Conservation (phyloP, 2,797 vertebrate genomes). For the Ptychobarbus kaznakovi region DNA sequence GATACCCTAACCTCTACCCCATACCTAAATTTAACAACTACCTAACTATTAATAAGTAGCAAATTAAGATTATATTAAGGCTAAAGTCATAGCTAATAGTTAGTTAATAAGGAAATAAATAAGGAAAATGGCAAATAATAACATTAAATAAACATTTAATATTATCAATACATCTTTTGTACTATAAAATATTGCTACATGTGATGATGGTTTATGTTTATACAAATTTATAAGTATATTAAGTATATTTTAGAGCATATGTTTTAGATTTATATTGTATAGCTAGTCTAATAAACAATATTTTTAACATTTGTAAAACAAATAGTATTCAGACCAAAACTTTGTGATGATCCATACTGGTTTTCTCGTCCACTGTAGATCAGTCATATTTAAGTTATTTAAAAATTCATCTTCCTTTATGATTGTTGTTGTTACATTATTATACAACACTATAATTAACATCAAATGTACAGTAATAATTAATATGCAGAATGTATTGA, state of each 20-base stretch:
- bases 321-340: background rate
- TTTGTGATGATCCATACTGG: background rate
- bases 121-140: too few relatives aligned
- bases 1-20: too few relatives aligned
- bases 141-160: background rate
- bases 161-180: background rate
- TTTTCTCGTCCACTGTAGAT: background rate
- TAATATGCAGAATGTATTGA: background rate
- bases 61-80: too few relatives aligned
- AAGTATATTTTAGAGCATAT: background rate
- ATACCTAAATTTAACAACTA: too few relatives aligned
- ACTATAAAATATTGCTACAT: too few relatives aligned
- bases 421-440: background rate
- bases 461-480: background rate
- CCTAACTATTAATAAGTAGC: too few relatives aligned
- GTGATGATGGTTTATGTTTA: background rate
- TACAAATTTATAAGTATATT: background rate
- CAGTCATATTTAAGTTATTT: background rate
- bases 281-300: background rate
- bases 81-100: too few relatives aligned
- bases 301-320: background rate
- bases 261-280: background rate
- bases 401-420: background rate
- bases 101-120: too few relatives aligned
- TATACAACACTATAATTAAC: background rate